Percentiles rank a stretch among this genome's conserved stretches.
Evolutionary conservation across 2,888 invertebrate species (phyloP).

Genomic region (Sarcophaga caerulescens): DNA sequence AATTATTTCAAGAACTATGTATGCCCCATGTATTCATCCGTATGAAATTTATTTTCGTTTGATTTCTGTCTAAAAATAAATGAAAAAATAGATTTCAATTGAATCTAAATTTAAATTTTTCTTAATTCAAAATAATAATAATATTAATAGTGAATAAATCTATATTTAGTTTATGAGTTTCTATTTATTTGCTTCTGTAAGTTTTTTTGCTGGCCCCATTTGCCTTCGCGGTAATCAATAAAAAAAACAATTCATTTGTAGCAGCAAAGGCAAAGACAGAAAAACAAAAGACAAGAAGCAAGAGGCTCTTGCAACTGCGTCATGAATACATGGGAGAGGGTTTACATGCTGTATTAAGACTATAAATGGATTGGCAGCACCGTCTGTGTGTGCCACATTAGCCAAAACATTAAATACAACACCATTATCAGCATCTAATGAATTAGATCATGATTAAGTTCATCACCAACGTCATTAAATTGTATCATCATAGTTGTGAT

Average conservation of each 20-base stretch:
- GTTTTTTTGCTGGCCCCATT: neutral
- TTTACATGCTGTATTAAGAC: neutral
- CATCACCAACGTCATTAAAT: neutral
- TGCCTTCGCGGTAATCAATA: constrained; percentile 45
- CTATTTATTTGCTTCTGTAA: constrained; percentile 19
- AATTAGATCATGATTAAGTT: constrained; percentile 32
- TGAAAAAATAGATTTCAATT: constrained; percentile 58
- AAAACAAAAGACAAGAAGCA: neutral
- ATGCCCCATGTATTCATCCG: constrained; percentile 14
- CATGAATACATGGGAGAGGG: constrained; percentile 34
- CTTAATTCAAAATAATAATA: neutral
- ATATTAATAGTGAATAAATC: constrained; percentile 48
- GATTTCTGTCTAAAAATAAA: constrained; percentile 35
- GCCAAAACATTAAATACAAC: constrained; percentile 62
- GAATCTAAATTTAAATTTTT: constrained; percentile 62
- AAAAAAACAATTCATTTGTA: constrained; percentile 47
- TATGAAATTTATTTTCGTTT: constrained; percentile 6
- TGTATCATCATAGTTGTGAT: constrained; percentile 12
- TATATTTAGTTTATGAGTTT: constrained; percentile 63
- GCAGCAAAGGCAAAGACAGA: neutral
- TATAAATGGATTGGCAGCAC: constrained; percentile 61
- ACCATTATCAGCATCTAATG: constrained; percentile 33
- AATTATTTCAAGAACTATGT: constrained; percentile 29
- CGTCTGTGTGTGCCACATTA: constrained; percentile 57
- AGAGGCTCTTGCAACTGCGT: constrained; percentile 47